A percentile compares a stretch with the other conserved stretches of the same genome.
phyloP scores from a whole-genome alignment of 2,888 invertebrate genomes.

The Megastigmus dorsalis region DNA sequence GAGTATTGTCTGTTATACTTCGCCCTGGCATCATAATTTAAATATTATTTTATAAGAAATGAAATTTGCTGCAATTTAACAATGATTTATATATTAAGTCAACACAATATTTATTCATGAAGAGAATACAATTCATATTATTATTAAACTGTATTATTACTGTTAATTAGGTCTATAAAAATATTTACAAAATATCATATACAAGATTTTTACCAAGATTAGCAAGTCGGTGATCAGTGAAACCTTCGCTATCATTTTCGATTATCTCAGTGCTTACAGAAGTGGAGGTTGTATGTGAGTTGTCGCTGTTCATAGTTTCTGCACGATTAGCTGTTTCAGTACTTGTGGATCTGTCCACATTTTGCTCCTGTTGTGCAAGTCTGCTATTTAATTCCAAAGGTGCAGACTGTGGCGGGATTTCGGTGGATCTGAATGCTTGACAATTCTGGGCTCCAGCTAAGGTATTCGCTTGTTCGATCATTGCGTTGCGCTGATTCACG shows the following conservation, averaged over 20 bases:
- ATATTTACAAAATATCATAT: too few species aligned
- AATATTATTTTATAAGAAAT: too few species aligned
- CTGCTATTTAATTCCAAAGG: neutral
- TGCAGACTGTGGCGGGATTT: neutral
- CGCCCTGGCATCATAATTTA: too few species aligned
- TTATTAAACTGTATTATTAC: too few species aligned
- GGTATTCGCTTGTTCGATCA: slow-evolving; percentile 45
- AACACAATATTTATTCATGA: too few species aligned
- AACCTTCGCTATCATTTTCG: neutral
- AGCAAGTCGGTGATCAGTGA: too few species aligned
- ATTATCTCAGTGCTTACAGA: neutral
- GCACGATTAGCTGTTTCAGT: neutral
- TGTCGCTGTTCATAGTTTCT: neutral
- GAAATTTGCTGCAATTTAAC: too few species aligned
- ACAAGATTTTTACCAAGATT: too few species aligned
- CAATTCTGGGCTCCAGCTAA: slow-evolving; percentile 16
- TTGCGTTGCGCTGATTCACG: slow-evolving; percentile 56
- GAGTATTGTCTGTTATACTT: too few species aligned
- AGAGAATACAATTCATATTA: too few species aligned
- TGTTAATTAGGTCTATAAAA: too few species aligned
- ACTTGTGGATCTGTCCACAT: neutral
- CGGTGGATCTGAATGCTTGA: neutral
- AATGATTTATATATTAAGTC: too few species aligned
- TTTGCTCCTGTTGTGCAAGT: neutral
- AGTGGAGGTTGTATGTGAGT: neutral